A percentile compares a stretch with the other conserved stretches of the same genome.
These are phyloP conservation scores for Ctenosaura bakeri DNA, from an alignment of 2,797 vertebrate species.

Conservation along the genomic window DNA sequence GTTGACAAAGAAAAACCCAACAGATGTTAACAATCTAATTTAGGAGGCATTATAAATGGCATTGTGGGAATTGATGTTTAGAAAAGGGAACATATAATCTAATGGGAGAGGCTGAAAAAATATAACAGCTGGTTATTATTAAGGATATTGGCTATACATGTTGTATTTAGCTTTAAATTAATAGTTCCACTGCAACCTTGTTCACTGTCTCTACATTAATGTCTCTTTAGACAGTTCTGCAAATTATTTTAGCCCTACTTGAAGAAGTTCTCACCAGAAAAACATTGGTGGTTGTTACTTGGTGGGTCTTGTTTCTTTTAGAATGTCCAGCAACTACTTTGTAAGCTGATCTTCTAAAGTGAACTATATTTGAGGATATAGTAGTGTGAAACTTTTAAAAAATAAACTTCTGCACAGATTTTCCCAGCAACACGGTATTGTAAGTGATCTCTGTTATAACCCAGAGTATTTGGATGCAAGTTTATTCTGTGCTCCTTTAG, in stretches of 20 bases:
- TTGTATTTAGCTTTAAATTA: conserved; percentile 28
- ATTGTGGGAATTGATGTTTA: conserved; percentile 51
- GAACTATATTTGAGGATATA: not conserved
- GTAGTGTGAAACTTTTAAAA: not conserved
- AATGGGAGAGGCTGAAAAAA: conserved; percentile 43
- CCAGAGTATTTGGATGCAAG: too few species aligned
- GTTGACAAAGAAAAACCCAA: conserved; percentile 42
- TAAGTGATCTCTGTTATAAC: too few species aligned
- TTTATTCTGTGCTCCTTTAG: too few species aligned
- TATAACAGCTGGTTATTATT: conserved; percentile 40
- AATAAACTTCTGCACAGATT: not conserved
- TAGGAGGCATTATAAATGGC: conserved; percentile 59
- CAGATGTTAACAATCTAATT: conserved; percentile 59
- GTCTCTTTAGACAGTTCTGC: not conserved
- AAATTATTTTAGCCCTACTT: not conserved
- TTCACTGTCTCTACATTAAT: not conserved
- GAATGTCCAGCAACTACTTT: not conserved
- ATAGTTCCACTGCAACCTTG: not conserved
- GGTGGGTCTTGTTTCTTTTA: not conserved
- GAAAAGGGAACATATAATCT: conserved; percentile 48
- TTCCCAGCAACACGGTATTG: too few species aligned
- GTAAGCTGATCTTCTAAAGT: not conserved
- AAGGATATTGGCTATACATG: not conserved
- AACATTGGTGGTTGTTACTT: too few species aligned
- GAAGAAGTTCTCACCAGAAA: not conserved